Evolutionary conservation across 2,888 invertebrate genomes (phyloP).

Genomic region (Tenthredo livida): DNA sequence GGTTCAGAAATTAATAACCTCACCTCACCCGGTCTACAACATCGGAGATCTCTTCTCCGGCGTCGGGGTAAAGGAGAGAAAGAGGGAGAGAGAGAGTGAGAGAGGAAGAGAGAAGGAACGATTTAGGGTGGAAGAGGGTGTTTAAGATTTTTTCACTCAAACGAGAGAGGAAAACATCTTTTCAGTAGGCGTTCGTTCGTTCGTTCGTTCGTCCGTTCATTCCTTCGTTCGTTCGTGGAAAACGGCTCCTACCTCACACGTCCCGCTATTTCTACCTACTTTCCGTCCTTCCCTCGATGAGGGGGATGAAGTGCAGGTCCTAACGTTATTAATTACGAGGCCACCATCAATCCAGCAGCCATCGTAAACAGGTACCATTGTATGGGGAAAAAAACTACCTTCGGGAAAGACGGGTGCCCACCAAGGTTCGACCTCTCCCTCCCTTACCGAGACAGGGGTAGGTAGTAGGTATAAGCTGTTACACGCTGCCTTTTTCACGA

Average conservation of each 20-base stretch:
- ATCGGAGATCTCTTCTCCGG: constrained; percentile 6
- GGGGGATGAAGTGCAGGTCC: constrained; percentile 49
- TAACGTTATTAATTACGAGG: constrained; percentile 56
- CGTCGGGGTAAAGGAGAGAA: not conserved
- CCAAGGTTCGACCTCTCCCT: not conserved
- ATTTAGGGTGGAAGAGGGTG: constrained; percentile 29
- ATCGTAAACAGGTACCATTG: constrained; percentile 56
- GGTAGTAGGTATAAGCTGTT: not conserved
- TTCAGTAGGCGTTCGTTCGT: constrained; percentile 50
- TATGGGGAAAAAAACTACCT: constrained; percentile 56
- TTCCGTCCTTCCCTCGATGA: constrained; percentile 1
- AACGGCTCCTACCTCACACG: not conserved
- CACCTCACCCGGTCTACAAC: not conserved
- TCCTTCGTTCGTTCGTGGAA: not conserved
- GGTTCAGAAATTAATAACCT: constrained; percentile 38
- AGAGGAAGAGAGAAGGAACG: not conserved
- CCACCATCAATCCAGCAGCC: constrained; percentile 56
- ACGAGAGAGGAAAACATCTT: constrained; percentile 56
- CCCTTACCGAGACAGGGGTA: not conserved
- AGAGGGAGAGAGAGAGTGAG: not conserved
- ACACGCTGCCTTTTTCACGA: constrained; percentile 28
- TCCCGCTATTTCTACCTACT: not conserved
- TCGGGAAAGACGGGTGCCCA: constrained; percentile 26
- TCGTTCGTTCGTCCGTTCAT: not conserved
- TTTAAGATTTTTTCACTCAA: constrained; percentile 56